Evolutionary conservation across 2,888 invertebrate genomes (phyloP).

Genomic region (Megaustenia siamemsis): DNA sequence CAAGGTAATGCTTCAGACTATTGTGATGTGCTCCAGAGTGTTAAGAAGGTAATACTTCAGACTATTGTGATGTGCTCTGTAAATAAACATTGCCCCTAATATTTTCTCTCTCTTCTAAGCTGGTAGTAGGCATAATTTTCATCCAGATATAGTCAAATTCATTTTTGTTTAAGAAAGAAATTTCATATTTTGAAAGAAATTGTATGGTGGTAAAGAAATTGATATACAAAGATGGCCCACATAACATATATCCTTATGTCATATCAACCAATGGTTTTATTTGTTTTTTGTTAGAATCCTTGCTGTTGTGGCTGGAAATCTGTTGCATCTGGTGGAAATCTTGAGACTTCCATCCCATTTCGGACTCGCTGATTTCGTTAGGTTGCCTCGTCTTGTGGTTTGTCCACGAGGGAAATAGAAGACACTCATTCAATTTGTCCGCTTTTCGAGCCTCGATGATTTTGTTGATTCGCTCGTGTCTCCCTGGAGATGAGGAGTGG

Average conservation of each 20-base stretch:
- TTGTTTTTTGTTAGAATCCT: not conserved
- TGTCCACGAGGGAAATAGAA: slow-evolving; percentile 26
- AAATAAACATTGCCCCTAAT: too few relatives aligned
- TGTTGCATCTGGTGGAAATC: not conserved
- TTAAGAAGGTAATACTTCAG: too few relatives aligned
- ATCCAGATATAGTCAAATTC: too few relatives aligned
- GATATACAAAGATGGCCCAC: not conserved
- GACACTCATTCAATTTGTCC: slow-evolving; percentile 37
- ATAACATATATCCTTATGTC: not conserved
- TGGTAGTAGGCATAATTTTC: too few relatives aligned
- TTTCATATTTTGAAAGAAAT: too few relatives aligned
- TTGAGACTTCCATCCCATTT: slow-evolving; percentile 32
- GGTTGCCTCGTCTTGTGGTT: slow-evolving; percentile 26
- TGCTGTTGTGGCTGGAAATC: not conserved
- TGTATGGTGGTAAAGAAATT: too few relatives aligned
- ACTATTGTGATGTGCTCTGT: too few relatives aligned
- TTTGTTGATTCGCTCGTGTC: slow-evolving; percentile 23
- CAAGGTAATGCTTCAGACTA: too few relatives aligned
- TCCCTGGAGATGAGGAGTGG: slow-evolving; percentile 4
- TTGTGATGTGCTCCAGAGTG: too few relatives aligned
- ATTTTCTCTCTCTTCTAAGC: too few relatives aligned
- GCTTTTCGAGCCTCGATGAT: slow-evolving; percentile 39
- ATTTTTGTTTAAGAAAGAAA: too few relatives aligned
- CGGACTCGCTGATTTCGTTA: slow-evolving; percentile 37
- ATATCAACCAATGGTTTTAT: slow-evolving; percentile 2